Evolutionary conservation across 1,140 invertebrate genomes (phyloP).

Genomic region (Drosophila ogumai): DNA sequence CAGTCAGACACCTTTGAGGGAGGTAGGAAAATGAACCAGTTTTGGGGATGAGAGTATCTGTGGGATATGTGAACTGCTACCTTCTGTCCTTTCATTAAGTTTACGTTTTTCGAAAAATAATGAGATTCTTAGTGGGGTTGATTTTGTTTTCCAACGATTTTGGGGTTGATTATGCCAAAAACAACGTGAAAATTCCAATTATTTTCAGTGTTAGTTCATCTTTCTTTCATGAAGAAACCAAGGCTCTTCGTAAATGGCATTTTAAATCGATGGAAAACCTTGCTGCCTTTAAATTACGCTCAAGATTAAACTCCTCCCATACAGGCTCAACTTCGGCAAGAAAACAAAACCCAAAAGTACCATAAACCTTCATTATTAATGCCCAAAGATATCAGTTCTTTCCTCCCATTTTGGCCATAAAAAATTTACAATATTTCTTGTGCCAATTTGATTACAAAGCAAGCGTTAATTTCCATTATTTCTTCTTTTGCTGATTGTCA

Average conservation of each 20-base stretch:
- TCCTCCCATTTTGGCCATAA: slow-evolving; percentile 24
- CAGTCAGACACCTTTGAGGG: slow-evolving; percentile 43
- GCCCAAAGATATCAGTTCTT: slow-evolving; percentile 31
- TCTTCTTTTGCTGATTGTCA: slow-evolving; percentile 58
- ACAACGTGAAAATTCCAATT: slow-evolving; percentile 11
- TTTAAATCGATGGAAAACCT: slow-evolving; percentile 16
- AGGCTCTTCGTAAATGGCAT: background rate
- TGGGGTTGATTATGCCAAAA: slow-evolving; percentile 19
- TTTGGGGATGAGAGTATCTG: background rate
- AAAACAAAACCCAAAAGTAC: slow-evolving; percentile 34
- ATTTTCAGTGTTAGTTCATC: background rate
- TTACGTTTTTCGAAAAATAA: slow-evolving; percentile 42
- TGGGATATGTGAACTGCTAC: slow-evolving; percentile 17
- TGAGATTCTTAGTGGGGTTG: slow-evolving; percentile 45
- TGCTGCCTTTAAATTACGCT: background rate
- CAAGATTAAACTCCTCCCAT: slow-evolving; percentile 1
- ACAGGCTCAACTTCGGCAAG: background rate
- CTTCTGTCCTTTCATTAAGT: slow-evolving; percentile 36
- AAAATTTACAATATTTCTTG: slow-evolving; percentile 50
- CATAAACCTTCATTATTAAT: slow-evolving; percentile 50
- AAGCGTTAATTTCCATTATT: slow-evolving; percentile 75
- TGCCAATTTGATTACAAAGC: slow-evolving; percentile 73
- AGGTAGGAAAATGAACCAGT: slow-evolving; percentile 6
- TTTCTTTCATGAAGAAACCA: background rate
- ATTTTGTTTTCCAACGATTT: slow-evolving; percentile 6